Evolutionary conservation across 2,888 invertebrate species (phyloP).

Genomic region (Pantelozetes paolii): DNA sequence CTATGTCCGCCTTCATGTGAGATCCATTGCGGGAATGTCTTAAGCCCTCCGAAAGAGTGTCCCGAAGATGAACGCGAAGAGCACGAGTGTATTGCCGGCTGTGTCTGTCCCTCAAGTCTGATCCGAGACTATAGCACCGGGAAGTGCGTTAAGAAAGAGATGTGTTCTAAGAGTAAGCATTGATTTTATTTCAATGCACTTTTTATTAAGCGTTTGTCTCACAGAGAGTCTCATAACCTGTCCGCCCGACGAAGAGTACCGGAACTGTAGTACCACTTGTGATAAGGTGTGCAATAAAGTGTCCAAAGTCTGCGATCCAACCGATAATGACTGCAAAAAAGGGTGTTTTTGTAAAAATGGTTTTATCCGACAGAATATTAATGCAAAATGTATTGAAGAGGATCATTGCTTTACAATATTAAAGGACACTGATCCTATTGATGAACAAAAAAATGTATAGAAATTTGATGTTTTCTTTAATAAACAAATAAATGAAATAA

Average conservation of each 20-base stretch:
- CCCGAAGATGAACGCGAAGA: conserved; percentile 31
- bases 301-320: not conserved
- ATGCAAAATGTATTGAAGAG: conserved; percentile 21
- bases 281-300: conserved; percentile 23
- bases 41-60: not conserved
- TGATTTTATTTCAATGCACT: not conserved
- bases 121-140: conserved; percentile 11
- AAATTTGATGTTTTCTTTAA: no score
- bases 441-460: not conserved
- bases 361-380: conserved; percentile 14
- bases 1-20: conserved; percentile 21
- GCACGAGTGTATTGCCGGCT: conserved; percentile 23
- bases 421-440: not conserved
- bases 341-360: conserved; percentile 23
- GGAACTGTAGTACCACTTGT: conserved; percentile 5
- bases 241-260: conserved; percentile 22
- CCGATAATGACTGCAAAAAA: conserved; percentile 11
- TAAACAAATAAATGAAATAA: no score
- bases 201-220: not conserved
- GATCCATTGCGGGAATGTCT: conserved; percentile 26
- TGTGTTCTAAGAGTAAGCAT: not conserved
- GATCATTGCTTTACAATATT: conserved; percentile 1
- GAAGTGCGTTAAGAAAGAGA: conserved; percentile 9
- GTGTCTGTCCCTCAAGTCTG: conserved; percentile 19
- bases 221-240: not conserved